phyloP scores from a whole-genome alignment of 2,797 vertebrate genomes.

The Sorex maritimensis region DNA sequence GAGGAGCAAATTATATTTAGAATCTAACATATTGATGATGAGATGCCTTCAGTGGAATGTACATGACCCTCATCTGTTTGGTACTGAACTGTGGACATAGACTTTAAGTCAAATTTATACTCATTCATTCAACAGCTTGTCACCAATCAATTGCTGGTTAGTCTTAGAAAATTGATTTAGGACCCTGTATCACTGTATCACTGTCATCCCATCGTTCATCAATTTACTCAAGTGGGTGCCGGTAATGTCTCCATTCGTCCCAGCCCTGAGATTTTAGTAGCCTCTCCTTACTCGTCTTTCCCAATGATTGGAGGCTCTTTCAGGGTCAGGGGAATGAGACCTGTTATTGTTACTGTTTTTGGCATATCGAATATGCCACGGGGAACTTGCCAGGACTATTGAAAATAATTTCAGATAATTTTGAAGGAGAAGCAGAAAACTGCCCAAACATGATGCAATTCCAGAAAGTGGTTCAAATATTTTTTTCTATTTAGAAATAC shows the following conservation, averaged over 20 bases:
- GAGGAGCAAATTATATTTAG: neutral
- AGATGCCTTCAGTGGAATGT: neutral
- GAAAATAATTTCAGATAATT: conserved; percentile 15
- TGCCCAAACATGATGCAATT: neutral
- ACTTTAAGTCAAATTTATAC: neutral
- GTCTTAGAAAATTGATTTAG: neutral
- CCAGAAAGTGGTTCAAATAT: neutral
- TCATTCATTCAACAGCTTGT: neutral
- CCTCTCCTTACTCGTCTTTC: too few species aligned
- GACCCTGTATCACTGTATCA: too few species aligned
- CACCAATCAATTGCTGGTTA: neutral
- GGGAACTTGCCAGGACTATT: neutral
- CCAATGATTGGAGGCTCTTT: too few species aligned
- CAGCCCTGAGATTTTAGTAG: too few species aligned
- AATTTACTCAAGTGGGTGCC: too few species aligned
- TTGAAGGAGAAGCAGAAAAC: neutral
- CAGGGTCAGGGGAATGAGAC: too few species aligned
- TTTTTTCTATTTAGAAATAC: conserved; percentile 26
- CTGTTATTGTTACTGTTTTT: too few species aligned
- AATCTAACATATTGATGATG: neutral
- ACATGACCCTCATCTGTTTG: neutral
- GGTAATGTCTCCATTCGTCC: too few species aligned
- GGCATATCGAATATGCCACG: too few species aligned
- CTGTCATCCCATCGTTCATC: too few species aligned
- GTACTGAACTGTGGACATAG: neutral